Conservation (phyloP, 2,797 vertebrate genomes). For the Chaunax sp. region DNA sequence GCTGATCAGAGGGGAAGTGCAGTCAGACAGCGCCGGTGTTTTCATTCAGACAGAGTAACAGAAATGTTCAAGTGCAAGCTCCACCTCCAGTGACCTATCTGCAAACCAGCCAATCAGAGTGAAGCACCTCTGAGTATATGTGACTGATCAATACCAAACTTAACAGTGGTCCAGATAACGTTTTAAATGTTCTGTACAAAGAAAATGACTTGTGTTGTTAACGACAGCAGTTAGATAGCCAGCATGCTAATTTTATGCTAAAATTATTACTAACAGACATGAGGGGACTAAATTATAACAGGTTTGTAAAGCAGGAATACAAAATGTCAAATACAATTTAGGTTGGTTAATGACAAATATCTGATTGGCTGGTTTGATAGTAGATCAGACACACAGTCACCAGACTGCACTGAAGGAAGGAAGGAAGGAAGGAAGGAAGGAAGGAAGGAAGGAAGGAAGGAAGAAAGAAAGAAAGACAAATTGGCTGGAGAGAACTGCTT, state of each 20-base stretch:
- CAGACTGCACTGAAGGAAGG: conserved; percentile 6
- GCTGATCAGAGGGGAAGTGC: conserved; percentile 43
- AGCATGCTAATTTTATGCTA: too few species aligned
- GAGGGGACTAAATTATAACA: too few species aligned
- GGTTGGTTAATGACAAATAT: too few species aligned
- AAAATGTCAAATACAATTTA: too few species aligned
- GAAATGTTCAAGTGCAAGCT: conserved; percentile 1
- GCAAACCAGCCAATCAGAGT: conserved; percentile 63
- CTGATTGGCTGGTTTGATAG: conserved; percentile 51
- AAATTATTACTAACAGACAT: too few species aligned
- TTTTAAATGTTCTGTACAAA: too few species aligned
- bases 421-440: too few species aligned
- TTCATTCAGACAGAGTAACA: conserved; percentile 21
- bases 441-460: too few species aligned
- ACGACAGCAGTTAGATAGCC: too few species aligned
- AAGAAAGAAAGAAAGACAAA: background rate
- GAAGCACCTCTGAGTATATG: background rate
- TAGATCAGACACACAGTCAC: conserved; percentile 9
- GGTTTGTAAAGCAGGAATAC: background rate
- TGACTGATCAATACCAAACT: background rate
- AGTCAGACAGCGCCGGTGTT: conserved; percentile 43
- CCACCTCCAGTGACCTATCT: conserved; percentile 18
- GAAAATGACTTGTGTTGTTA: too few species aligned
- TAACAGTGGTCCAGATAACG: too few species aligned
- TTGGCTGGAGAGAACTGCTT: background rate